These are phyloP conservation scores for Brassicogethes aeneus DNA, from an alignment of 2,888 invertebrate genomes.

Conservation along the genomic window DNA sequence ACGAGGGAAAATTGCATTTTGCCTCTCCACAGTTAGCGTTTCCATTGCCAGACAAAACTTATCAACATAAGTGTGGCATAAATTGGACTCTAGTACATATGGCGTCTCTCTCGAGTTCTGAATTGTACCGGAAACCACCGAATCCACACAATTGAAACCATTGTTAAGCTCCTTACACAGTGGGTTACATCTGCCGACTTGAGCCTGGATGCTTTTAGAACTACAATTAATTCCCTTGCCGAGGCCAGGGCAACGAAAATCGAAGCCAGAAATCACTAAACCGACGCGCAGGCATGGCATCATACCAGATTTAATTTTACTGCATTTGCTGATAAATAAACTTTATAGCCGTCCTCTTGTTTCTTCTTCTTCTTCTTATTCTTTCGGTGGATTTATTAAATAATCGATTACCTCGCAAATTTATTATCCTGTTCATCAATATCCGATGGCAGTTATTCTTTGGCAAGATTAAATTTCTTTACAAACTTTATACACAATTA, in stretches of 20 bases:
- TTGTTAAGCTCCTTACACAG: slow-evolving; percentile 33
- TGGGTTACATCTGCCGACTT: slow-evolving; percentile 23
- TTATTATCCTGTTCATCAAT: too few species aligned
- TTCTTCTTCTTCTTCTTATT: too few species aligned
- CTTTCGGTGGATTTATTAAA: too few species aligned
- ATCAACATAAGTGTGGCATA: slow-evolving; percentile 16
- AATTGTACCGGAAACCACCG: slow-evolving; percentile 26
- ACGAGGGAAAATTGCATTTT: neutral
- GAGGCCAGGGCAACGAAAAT: neutral
- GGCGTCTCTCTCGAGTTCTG: slow-evolving; percentile 13
- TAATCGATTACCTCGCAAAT: too few species aligned
- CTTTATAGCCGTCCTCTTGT: too few species aligned
- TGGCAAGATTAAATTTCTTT: too few species aligned
- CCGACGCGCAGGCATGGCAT: neutral
- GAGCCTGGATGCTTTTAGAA: slow-evolving; percentile 15
- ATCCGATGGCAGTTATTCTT: too few species aligned
- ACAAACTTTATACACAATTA: too few species aligned
- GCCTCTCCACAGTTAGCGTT: slow-evolving; percentile 3
- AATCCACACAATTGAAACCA: slow-evolving; percentile 31
- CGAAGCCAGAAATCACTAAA: neutral
- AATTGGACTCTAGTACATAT: slow-evolving; percentile 13
- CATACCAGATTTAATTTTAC: neutral
- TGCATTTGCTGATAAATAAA: neutral
- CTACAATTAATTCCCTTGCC: slow-evolving; percentile 11
- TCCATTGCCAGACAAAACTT: slow-evolving; percentile 10